Evolutionary conservation across 1,140 invertebrate species (phyloP).

Genomic region (Drosophila yakuba): DNA sequence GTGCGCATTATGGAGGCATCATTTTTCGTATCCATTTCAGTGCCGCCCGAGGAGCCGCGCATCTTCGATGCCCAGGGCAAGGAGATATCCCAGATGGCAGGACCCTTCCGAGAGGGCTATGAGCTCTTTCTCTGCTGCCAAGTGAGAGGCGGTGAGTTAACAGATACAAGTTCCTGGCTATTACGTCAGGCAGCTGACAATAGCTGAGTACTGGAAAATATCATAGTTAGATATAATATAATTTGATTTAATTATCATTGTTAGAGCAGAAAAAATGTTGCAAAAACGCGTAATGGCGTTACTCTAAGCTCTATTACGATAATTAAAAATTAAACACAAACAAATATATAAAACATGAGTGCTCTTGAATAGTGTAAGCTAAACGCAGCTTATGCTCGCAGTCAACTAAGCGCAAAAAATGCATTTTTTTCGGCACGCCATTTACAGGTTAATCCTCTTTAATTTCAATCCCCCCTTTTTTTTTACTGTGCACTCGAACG

Average conservation of each 20-base stretch:
- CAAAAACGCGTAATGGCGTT: no score
- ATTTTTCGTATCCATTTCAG: constrained; percentile 85
- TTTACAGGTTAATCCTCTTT: not conserved
- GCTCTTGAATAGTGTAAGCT: no score
- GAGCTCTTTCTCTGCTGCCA: constrained; percentile 92
- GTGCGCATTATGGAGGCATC: not conserved
- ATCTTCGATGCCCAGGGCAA: constrained; percentile 93
- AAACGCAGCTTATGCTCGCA: no score
- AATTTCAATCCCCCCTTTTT: not conserved
- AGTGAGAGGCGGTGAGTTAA: constrained; percentile 91
- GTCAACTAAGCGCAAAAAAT: not conserved
- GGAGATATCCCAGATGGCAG: constrained; percentile 90
- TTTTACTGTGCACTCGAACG: not conserved
- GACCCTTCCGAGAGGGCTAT: constrained; percentile 93
- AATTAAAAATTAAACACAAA: no score
- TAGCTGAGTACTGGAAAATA: not conserved
- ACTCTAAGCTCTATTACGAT: no score
- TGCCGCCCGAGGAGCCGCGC: constrained; percentile 90
- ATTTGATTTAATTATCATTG: no score
- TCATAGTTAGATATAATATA: not conserved
- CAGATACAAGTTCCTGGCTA: not conserved
- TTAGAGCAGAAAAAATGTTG: no score
- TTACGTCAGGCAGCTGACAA: not conserved
- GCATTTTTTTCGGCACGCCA: not conserved
- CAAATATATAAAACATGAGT: no score